A percentile compares a stretch with the other conserved stretches of the same genome.
phyloP scores from a whole-genome alignment of 2,113 vertebrate species.

The Sinocyclocheilus grahami region DNA sequence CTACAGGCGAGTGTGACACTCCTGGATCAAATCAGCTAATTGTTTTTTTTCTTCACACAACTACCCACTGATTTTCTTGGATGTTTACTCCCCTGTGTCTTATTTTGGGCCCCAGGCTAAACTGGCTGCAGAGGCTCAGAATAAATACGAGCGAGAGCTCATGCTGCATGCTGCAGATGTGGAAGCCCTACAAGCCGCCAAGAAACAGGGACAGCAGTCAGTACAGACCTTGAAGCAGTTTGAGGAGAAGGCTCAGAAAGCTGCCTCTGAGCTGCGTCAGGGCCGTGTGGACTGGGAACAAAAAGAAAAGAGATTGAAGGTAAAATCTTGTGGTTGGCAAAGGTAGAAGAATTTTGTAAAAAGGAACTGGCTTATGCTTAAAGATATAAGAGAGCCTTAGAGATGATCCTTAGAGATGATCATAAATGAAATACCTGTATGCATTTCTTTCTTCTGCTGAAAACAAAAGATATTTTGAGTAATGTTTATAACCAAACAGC shows the following conservation, averaged over 20 bases:
- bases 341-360: no score
- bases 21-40: no score
- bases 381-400: neutral
- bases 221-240: constrained; percentile 75
- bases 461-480: neutral
- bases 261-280: constrained; percentile 79
- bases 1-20: constrained; percentile 78
- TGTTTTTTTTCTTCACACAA: neutral
- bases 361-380: neutral
- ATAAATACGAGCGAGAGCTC: constrained; percentile 92
- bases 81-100: neutral
- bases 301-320: constrained; percentile 86
- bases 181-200: constrained; percentile 89
- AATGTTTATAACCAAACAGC: no score
- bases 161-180: constrained; percentile 96
- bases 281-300: constrained; percentile 79
- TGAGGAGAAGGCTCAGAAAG: constrained; percentile 84
- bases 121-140: constrained; percentile 90
- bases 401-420: no score
- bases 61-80: neutral
- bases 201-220: constrained; percentile 81
- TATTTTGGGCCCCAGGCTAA: constrained; percentile 76
- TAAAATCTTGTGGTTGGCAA: constrained; percentile 41
- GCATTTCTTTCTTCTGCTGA: neutral
- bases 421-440: neutral